These are phyloP conservation scores for Drosophila prolongata DNA, from an alignment of 2,888 invertebrate species.

Conservation along the genomic window DNA sequence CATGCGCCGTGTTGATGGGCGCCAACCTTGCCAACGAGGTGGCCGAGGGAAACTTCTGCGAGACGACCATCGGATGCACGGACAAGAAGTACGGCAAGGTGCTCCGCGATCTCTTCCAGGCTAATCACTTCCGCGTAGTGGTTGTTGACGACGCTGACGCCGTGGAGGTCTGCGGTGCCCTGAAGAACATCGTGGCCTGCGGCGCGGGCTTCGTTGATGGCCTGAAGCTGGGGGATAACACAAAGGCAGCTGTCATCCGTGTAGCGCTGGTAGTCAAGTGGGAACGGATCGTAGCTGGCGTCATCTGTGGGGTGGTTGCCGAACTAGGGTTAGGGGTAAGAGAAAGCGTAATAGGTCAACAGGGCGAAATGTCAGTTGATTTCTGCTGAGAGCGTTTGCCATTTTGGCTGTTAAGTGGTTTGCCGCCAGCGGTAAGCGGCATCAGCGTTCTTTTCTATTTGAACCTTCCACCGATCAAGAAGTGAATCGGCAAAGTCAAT, in stretches of 20 bases:
- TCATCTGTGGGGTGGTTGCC: no score
- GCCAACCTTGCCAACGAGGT: slow-evolving; percentile 99
- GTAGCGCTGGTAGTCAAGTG: no score
- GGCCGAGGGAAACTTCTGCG: slow-evolving; percentile 98
- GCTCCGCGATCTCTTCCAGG: slow-evolving; percentile 96
- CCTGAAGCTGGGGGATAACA: slow-evolving; percentile 97
- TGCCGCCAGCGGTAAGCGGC: no score
- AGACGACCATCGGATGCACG: slow-evolving; percentile 98
- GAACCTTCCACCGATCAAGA: no score
- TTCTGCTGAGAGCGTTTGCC: no score
- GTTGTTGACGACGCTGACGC: slow-evolving; percentile 98
- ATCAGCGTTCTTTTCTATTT: no score
- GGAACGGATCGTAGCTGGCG: no score
- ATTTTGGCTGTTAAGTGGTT: no score
- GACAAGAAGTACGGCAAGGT: slow-evolving; percentile 91
- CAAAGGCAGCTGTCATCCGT: slow-evolving; percentile 99
- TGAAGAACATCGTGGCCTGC: slow-evolving; percentile 99
- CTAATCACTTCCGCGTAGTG: slow-evolving; percentile 97
- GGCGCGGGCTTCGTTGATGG: slow-evolving; percentile 99
- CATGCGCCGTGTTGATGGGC: slow-evolving; percentile 98
- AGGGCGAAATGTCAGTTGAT: no score
- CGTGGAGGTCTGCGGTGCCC: slow-evolving; percentile 99
- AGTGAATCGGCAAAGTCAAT: no score
- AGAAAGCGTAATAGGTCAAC: no score
- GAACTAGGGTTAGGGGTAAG: no score